These are phyloP conservation scores for Parotia lawesii DNA, from an alignment of 2,113 vertebrate species.

Conservation along the genomic window DNA sequence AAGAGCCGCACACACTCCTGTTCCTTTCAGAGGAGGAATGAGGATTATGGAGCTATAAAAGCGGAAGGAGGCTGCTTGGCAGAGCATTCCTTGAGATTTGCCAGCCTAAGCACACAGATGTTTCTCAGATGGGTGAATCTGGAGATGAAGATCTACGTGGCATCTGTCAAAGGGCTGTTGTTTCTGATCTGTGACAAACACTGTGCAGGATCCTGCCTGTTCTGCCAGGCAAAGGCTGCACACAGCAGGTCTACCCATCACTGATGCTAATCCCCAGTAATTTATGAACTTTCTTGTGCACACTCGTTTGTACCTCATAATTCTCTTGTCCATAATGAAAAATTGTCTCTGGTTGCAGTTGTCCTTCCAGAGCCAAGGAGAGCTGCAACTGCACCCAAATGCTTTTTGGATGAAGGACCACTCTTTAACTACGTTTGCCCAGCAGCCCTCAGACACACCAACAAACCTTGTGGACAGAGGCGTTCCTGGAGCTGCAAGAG, in stretches of 20 bases:
- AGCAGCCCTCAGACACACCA: accelerated
- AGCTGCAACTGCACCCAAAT: background rate
- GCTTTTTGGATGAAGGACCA: background rate
- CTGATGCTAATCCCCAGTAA: constrained; percentile 17
- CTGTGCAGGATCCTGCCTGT: constrained; percentile 73
- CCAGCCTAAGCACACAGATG: constrained; percentile 83
- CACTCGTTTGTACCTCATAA: constrained; percentile 61
- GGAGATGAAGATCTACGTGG: constrained; percentile 81
- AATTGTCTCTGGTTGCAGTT: constrained; percentile 19
- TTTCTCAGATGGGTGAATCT: constrained; percentile 81
- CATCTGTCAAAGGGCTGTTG: constrained; percentile 79
- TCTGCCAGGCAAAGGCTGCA: constrained; percentile 9
- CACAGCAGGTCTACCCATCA: constrained; percentile 40
- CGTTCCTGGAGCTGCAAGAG: background rate
- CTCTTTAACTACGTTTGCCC: background rate
- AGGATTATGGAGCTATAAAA: constrained; percentile 63
- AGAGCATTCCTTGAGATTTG: constrained; percentile 64
- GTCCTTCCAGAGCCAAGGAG: background rate
- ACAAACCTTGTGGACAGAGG: background rate
- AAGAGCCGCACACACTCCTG: background rate
- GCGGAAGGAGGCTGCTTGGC: constrained; percentile 42
- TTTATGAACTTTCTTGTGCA: constrained; percentile 46
- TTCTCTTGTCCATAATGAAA: constrained; percentile 59
- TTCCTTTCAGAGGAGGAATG: background rate
- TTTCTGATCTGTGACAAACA: constrained; percentile 84